These are phyloP conservation scores for Mimachlamys varia DNA, from an alignment of 2,888 invertebrate genomes.

Conservation along the genomic window DNA sequence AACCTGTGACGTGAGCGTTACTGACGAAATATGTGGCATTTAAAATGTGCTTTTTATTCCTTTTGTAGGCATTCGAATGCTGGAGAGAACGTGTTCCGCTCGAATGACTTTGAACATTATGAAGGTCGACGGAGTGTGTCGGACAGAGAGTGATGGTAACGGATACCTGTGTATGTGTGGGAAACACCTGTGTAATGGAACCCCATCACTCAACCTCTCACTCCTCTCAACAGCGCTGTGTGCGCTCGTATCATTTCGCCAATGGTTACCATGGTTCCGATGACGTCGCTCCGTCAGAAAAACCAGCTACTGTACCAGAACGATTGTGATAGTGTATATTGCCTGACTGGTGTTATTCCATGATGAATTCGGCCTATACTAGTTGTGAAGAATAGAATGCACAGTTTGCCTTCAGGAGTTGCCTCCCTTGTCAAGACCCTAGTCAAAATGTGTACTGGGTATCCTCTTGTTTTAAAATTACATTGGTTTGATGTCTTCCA, in stretches of 20 bases:
- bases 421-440: neutral
- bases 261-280: constrained; percentile 49
- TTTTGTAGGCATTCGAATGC: constrained; percentile 69
- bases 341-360: constrained; percentile 18
- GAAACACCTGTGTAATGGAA: constrained; percentile 72
- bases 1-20: no score
- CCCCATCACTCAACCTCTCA: constrained; percentile 40
- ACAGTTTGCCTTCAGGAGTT: neutral
- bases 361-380: neutral
- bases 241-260: constrained; percentile 44
- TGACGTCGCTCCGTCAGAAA: constrained; percentile 44
- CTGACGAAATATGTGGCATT: no score
- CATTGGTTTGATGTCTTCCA: neutral
- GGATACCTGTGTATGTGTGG: constrained; percentile 79
- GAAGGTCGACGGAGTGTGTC: constrained; percentile 76
- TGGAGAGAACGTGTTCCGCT: constrained; percentile 74
- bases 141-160: constrained; percentile 76
- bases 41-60: neutral
- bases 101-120: constrained; percentile 72
- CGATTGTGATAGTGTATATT: constrained; percentile 32
- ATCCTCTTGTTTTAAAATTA: no score
- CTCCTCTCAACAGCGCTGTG: constrained; percentile 40
- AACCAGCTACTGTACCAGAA: constrained; percentile 23
- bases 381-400: neutral
- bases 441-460: neutral